A percentile compares a stretch with the other conserved stretches of the same genome.
These are phyloP conservation scores for Anguilla obscura DNA, from an alignment of 2,797 vertebrate species.

Conservation along the genomic window DNA sequence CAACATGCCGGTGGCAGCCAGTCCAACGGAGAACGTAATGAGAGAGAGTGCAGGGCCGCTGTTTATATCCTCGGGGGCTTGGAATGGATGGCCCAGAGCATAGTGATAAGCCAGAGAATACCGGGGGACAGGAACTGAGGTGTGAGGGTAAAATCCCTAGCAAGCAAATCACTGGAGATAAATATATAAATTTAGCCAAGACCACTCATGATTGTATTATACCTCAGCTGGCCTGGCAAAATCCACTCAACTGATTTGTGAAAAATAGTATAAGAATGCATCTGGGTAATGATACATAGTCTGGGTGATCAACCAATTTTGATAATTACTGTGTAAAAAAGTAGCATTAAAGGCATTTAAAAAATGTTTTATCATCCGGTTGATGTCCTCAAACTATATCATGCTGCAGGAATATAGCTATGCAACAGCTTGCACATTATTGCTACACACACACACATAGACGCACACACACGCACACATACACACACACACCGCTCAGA, in stretches of 20 bases:
- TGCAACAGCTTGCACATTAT: neutral
- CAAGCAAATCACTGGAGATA: neutral
- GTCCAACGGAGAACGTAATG: neutral
- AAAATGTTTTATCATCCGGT: too few species aligned
- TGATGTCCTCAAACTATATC: too few species aligned
- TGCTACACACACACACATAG: neutral
- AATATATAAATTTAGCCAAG: neutral
- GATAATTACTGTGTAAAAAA: too few species aligned
- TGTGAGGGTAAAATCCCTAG: neutral
- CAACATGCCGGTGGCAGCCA: neutral
- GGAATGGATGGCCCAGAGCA: neutral
- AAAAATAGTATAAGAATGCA: too few species aligned
- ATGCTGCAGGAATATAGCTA: too few species aligned
- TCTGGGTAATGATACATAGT: too few species aligned
- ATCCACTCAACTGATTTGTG: too few species aligned
- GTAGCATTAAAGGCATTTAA: too few species aligned
- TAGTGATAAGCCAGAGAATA: neutral
- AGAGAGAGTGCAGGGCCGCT: neutral
- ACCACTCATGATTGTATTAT: neutral
- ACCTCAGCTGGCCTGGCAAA: too few species aligned
- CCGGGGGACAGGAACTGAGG: neutral
- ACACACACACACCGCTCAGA: neutral
- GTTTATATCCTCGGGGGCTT: neutral
- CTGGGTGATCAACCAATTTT: too few species aligned
- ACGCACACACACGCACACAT: neutral